Percentiles rank a stretch among this genome's conserved stretches.
These are phyloP conservation scores for Cyanocitta stelleri DNA, from an alignment of 2,113 vertebrate species.

Conservation along the genomic window DNA sequence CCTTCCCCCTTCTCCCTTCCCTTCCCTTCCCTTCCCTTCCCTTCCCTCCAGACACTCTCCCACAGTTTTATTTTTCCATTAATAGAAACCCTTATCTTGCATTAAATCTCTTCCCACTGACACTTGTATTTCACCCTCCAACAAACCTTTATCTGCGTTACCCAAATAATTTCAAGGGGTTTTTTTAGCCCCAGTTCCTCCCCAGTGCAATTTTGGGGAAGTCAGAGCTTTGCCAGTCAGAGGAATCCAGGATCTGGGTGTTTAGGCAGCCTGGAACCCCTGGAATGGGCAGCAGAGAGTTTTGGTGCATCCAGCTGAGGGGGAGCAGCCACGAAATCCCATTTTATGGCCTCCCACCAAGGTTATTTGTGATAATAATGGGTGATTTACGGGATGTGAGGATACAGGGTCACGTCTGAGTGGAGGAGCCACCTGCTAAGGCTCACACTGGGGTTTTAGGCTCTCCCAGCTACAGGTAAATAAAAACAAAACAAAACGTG, in stretches of 20 bases:
- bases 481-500: neutral
- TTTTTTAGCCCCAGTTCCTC: neutral
- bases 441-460: too few relatives aligned
- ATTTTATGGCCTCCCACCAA: accelerated
- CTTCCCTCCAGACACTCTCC: too few relatives aligned
- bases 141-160: neutral
- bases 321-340: neutral
- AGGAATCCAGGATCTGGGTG: neutral
- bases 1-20: too few relatives aligned
- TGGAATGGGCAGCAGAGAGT: too few relatives aligned
- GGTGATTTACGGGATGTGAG: neutral
- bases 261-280: neutral
- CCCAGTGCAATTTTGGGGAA: neutral
- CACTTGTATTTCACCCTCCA: too few relatives aligned
- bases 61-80: too few relatives aligned
- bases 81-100: too few relatives aligned
- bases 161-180: neutral
- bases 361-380: neutral
- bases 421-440: neutral
- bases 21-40: too few relatives aligned
- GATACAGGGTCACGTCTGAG: too few relatives aligned
- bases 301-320: neutral
- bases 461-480: neutral
- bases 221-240: neutral
- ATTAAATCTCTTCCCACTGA: too few relatives aligned